Evolutionary conservation across 2,888 invertebrate species (phyloP), one percentile per base, ranked within the genome.

Genomic region (Hirtodrosophila confusa): DNA sequence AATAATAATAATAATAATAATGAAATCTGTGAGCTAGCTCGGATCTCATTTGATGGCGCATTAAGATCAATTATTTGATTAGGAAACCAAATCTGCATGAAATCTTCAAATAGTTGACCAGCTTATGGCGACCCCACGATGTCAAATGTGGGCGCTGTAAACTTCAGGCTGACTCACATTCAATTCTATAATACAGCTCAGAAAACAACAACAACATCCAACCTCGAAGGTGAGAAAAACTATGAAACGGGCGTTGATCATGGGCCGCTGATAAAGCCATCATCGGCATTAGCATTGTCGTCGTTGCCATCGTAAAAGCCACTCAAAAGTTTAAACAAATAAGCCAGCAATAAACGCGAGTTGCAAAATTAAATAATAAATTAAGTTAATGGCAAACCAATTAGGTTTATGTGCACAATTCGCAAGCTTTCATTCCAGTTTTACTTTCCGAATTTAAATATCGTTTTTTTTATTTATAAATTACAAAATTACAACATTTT

Each of bases 41-140:
- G 51, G 40, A 66, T 44, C 75, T 72, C 75, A 80, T 87, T 88
- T 85, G 88, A 80, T 76, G 88, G 78, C 89, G 89, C 88, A 89
- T 90, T 90, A 90, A 90, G 90, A 90, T 90, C 89, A 89, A 90
- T 90, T 90, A 90, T 90, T 89, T 90, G 90, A 90, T 90, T 90
- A 87, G 79, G 88, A 88, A 90, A 88, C 78, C 78, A 87, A 89
- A 88, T 89, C 89, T 83, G 87, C 89, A 87, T 89, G 71, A 85
- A 88, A 89, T 89, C 85, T 78, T 70, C 67, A 72, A 80, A 86
- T 80, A 75, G 75, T 67, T 82, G 83, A 54, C 68, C 78, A 57
- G 77, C 82, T 80, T 76, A 79, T 44, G 56, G 50, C 66, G 80
- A 77, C 67, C 78, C 78, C 56, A 57, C 57, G 48, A 70, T 84